Base-by-base conservation (phyloP, 2,888 invertebrate genomes). In the Stegophylla sp. region DNA sequence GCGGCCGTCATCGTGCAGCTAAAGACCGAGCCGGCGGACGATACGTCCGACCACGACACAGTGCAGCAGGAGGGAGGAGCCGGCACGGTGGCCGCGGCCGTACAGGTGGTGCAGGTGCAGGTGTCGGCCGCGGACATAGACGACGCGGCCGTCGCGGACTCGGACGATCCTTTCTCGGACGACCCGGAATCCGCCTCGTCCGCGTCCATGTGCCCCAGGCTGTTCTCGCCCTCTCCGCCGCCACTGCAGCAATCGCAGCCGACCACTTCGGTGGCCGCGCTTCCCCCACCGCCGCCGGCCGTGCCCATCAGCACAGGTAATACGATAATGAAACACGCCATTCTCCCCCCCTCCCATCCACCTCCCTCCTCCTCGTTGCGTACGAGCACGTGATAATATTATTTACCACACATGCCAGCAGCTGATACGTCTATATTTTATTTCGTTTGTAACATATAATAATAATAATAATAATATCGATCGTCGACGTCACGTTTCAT, bases 201-300 rank as follows among this genome's bases (percentile, higher is more conserved):
- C 10, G 20, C 28, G 48, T n/a, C 59, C 59, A 17, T 28, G 9
- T 48, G 66, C 12, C 26, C 75, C 20, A 51, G 56, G n/a, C 66
- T 74, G 12, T 74, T 63, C 43, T 77, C 77, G n/a, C 66, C 53
- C 12, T 76, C 77, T 59, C 77, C 77, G 23, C 56, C 77, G 10
- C 76, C 51, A 7, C 51, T 41, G 4, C 17, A 53, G 13, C 45
- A 12, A 3, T 53, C 53, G 45, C 34, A 20, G 34, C 5, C 45
- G 26, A 10, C 34, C 10, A 12, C 26, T 1, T 17, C 48, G 13
- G 17, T 48, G 34, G 28, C 53, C 34, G 20, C 63, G 5, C 23
- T 2, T 9, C 71, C 56, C 0, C 72, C n/a, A 20, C 43, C 59
- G 1, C 61, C 73, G 45, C 7, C 26, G n/a, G n/a, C 73, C 26